Conservation (phyloP, 1,140 invertebrate species). For the Calephelis nemesis region DNA sequence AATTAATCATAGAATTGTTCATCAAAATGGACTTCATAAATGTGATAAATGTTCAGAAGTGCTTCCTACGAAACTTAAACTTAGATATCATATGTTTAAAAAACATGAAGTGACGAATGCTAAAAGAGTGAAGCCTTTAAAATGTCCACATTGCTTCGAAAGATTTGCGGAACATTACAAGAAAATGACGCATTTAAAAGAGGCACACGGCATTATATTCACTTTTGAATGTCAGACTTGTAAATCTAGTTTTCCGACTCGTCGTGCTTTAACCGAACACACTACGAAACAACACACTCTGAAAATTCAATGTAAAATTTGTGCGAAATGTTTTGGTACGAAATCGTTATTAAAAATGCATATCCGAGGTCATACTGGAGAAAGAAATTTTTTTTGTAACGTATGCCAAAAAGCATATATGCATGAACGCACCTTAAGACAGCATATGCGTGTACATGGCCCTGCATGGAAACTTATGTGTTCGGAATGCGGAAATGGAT, state of each 20-base stretch:
- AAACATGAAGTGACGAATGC: slow-evolving; percentile 58
- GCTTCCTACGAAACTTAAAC: slow-evolving; percentile 61
- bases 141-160: slow-evolving; percentile 69
- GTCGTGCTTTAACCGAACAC: slow-evolving; percentile 63
- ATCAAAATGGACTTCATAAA: slow-evolving; percentile 59
- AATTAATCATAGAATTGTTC: slow-evolving; percentile 62
- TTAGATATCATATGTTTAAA: slow-evolving; percentile 62
- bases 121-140: slow-evolving; percentile 60
- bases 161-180: slow-evolving; percentile 65
- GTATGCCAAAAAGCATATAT: slow-evolving; percentile 83
- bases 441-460: slow-evolving; percentile 84
- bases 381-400: slow-evolving; percentile 80
- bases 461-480: slow-evolving; percentile 78
- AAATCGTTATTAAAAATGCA: slow-evolving; percentile 84
- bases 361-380: slow-evolving; percentile 84
- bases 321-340: slow-evolving; percentile 79
- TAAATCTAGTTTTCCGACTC: slow-evolving; percentile 51
- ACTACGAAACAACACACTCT: slow-evolving; percentile 78
- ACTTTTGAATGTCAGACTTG: slow-evolving; percentile 62
- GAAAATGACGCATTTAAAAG: slow-evolving; percentile 69
- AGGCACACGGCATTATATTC: slow-evolving; percentile 63
- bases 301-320: slow-evolving; percentile 79
- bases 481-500: slow-evolving; percentile 77
- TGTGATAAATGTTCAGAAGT: slow-evolving; percentile 63
- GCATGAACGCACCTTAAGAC: slow-evolving; percentile 84